Evolutionary conservation across 2,888 invertebrate species (phyloP).

Genomic region (Lasioglossum oenotherae): DNA sequence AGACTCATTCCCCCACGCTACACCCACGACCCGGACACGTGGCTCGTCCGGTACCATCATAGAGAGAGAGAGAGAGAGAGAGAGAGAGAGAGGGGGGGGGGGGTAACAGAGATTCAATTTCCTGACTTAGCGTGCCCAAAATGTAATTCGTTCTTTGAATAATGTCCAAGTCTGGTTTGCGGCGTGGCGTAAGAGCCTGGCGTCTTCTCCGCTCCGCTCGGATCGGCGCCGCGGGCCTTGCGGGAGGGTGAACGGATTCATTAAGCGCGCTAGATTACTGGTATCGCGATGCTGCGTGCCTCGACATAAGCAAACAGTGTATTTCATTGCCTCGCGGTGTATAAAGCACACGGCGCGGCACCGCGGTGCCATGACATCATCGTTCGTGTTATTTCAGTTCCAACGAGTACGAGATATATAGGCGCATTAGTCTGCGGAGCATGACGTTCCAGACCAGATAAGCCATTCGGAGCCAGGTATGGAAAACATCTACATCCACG

Average conservation of each 20-base stretch:
- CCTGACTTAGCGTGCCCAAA: too few species aligned
- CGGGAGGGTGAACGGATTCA: conserved; percentile 46
- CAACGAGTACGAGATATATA: conserved; percentile 42
- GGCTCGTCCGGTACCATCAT: too few species aligned
- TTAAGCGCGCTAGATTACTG: conserved; percentile 62
- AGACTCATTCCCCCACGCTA: too few species aligned
- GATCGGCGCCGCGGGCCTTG: conserved; percentile 14
- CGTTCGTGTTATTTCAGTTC: conserved; percentile 71
- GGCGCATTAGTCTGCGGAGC: conserved; percentile 47
- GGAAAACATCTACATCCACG: conserved; percentile 49
- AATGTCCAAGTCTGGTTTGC: not conserved
- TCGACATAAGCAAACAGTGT: conserved; percentile 66
- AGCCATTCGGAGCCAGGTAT: conserved; percentile 52
- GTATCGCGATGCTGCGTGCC: conserved; percentile 65
- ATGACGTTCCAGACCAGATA: conserved; percentile 58
- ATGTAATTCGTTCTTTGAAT: not conserved
- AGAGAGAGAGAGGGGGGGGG: too few species aligned
- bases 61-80: too few species aligned
- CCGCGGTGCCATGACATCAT: conserved; percentile 66
- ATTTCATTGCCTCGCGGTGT: conserved; percentile 45
- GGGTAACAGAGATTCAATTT: too few species aligned
- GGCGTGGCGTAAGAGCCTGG: conserved; percentile 42
- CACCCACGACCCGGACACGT: too few species aligned
- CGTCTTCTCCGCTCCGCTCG: not conserved
- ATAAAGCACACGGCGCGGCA: conserved; percentile 41